Conservation (phyloP, 2,113 vertebrate species). For the Caranx melampygus region DNA sequence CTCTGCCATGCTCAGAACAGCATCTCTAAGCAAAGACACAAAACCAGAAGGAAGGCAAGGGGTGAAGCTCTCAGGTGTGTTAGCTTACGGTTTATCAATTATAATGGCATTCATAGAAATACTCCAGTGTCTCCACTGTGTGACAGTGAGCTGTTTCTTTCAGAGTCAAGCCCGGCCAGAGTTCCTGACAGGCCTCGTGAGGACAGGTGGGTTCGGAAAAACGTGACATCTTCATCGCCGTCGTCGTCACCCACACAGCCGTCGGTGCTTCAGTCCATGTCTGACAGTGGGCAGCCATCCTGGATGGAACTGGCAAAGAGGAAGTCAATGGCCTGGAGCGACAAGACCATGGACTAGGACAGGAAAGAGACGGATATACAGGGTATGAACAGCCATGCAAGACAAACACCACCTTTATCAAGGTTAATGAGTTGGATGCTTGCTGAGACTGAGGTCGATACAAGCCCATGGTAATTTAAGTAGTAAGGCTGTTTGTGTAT, state of each 20-base stretch:
- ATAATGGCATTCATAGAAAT: background rate
- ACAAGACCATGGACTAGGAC: conserved; percentile 87
- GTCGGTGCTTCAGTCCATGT: conserved; percentile 70
- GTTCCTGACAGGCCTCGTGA: conserved; percentile 62
- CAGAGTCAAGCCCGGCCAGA: conserved; percentile 70
- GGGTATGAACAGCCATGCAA: background rate
- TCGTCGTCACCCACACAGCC: conserved; percentile 62
- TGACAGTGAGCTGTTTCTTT: conserved; percentile 19
- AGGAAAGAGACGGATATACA: background rate
- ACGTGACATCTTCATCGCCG: conserved; percentile 40
- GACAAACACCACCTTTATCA: background rate
- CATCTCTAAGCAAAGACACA: conserved; percentile 36
- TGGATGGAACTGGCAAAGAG: conserved; percentile 99
- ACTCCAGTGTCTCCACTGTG: background rate
- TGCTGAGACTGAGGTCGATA: background rate
- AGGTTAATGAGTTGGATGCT: conserved; percentile 14
- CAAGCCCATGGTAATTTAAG: background rate
- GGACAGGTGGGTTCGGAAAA: conserved; percentile 81
- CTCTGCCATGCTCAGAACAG: background rate
- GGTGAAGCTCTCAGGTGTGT: conserved; percentile 59
- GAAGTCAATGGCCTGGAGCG: conserved; percentile 97
- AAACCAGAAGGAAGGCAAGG: conserved; percentile 47
- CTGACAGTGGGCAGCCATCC: conserved; percentile 85
- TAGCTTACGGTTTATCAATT: background rate
- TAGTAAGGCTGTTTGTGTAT: conserved; percentile 17